Base-by-base conservation (phyloP, 2,888 invertebrate genomes). In the Hirtodrosophila trivittata region DNA sequence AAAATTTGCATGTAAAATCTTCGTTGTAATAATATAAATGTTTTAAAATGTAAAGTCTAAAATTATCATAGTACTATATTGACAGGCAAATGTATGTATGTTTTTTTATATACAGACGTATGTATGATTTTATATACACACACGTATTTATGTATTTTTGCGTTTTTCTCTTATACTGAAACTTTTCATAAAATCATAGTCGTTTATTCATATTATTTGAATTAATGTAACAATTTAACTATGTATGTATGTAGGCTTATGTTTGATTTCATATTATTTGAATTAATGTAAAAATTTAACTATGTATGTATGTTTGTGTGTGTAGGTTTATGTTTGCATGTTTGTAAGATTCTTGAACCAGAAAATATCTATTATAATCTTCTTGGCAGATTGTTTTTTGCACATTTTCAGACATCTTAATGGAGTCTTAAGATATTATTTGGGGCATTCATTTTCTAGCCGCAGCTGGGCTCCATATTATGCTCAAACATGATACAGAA, bases 401-500 rank as follows among this genome's bases (percentile, higher is more conserved):
- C 10, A 37, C 37, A 50, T 57, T 60, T 47, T 43, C 33, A 35
- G 30, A 43, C 57, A 47, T 35, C 21, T 63, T 71, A 51, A 68
- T 71, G 59, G 28, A 39, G 8, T 12, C 52, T 52, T 33, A 30
- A 35, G 6, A 56, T 49, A 66, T 57, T 51, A 28, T 69, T 49
- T 50, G 43, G 39, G 7, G 41, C 74, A 46, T 54, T 70, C 66
- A 51, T 54, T 60, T 50, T 56, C 10, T 30, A 67, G 41, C 45
- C 50, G 32, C 10, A 46, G 35, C 65, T 57, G 52, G 30, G 51
- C 12, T 14, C 45, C 49, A 65, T 66, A 62, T 70, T 75, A 75
- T 77, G 78, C 75, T 54, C 10, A 25, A 65, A 80, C 72, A 76
- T 58, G 65, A 74, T 63, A 46, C 65, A 65, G 67, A 51, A 28